phyloP scores from a whole-genome alignment of 37 sponge, comb jelly and placozoan genomes.

The Agelas oroides region DNA sequence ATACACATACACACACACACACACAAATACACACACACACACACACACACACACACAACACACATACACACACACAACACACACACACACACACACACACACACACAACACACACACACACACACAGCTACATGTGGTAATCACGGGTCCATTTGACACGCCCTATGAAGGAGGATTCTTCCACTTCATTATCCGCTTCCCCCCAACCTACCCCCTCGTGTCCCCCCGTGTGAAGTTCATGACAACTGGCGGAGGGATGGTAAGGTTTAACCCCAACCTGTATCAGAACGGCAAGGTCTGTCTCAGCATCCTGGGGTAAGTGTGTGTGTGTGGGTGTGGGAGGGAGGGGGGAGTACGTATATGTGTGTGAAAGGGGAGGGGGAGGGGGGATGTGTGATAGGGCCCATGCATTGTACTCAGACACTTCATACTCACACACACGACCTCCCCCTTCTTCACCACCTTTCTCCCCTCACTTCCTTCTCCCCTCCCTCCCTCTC shows the following conservation, averaged over 20 bases:
- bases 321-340: slow-evolving; percentile 27
- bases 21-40: too few species aligned
- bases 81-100: background rate
- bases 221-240: slow-evolving; percentile 84
- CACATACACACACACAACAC: background rate
- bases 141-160: slow-evolving; percentile 91
- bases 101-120: background rate
- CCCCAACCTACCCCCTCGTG: slow-evolving; percentile 77
- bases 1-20: too few species aligned
- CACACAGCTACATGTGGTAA: slow-evolving; percentile 73
- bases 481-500: background rate
- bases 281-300: slow-evolving; percentile 93
- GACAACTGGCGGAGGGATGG: slow-evolving; percentile 89
- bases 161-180: slow-evolving; percentile 96
- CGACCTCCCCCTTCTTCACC: background rate
- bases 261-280: slow-evolving; percentile 92
- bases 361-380: too few species aligned
- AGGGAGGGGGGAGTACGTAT: too few species aligned
- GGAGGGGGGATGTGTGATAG: too few species aligned
- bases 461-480: background rate
- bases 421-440: too few species aligned
- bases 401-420: too few species aligned
- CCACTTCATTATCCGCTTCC: slow-evolving; percentile 83
- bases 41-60: too few species aligned
- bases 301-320: slow-evolving; percentile 87